phyloP scores from a whole-genome alignment of 2,888 invertebrate genomes.

The Amphiduros pacificus region DNA sequence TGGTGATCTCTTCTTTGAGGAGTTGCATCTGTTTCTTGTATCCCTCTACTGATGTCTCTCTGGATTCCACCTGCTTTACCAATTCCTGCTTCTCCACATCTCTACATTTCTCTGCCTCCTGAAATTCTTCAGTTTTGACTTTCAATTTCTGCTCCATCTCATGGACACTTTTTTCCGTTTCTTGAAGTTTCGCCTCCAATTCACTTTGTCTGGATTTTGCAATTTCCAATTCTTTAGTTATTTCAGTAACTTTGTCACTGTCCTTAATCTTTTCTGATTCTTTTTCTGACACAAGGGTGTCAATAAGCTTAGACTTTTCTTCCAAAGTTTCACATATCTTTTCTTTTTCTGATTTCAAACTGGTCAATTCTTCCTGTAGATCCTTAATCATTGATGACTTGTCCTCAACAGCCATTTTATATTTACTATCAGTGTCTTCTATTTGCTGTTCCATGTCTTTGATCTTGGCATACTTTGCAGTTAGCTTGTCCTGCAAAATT shows the following conservation, averaged over 20 bases:
- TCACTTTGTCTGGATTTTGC: neutral
- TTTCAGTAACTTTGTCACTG: too few relatives aligned
- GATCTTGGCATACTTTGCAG: too few relatives aligned
- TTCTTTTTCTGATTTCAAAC: neutral
- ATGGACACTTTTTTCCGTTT: neutral
- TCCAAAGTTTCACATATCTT: too few relatives aligned
- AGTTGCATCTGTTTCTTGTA: conserved; percentile 6
- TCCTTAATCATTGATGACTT: too few relatives aligned
- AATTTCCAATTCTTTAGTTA: neutral
- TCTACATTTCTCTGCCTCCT: neutral
- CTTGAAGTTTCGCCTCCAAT: neutral
- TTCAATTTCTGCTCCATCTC: neutral
- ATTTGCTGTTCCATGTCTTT: too few relatives aligned
- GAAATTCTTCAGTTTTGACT: neutral
- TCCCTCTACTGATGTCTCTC: neutral
- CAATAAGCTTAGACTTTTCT: too few relatives aligned
- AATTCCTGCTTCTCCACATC: neutral
- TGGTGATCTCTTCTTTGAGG: conserved; percentile 5
- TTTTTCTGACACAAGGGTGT: too few relatives aligned
- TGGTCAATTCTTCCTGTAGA: neutral
- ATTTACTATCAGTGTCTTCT: too few relatives aligned
- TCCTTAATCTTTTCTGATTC: too few relatives aligned
- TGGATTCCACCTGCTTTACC: neutral
- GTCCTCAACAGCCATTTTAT: too few relatives aligned
- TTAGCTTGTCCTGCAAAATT: too few relatives aligned